Conservation (phyloP, 1,140 invertebrate genomes). For the Lethocerus indicus region DNA sequence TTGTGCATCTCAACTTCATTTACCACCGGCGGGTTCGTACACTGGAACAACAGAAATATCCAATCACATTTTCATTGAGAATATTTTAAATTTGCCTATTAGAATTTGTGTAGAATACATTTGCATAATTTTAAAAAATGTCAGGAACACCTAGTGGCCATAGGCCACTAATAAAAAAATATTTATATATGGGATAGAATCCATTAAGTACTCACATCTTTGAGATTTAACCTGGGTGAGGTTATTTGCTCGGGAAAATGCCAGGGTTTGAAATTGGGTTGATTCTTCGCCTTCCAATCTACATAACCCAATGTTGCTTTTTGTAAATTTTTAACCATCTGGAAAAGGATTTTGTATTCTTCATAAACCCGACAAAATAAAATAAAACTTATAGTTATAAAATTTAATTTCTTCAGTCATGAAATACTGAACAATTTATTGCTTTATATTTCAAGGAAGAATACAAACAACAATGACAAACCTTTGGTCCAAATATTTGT, state of each 20-base stretch:
- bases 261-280: constrained; percentile 69
- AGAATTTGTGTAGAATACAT: no score
- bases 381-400: neutral
- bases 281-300: constrained; percentile 59
- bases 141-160: no score
- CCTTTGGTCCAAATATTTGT: constrained; percentile 66
- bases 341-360: neutral
- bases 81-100: no score
- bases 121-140: no score
- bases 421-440: neutral
- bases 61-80: no score
- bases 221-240: constrained; percentile 42
- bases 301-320: constrained; percentile 62
- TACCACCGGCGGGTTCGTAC: no score
- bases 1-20: no score
- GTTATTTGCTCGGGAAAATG: constrained; percentile 66
- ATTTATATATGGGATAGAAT: no score
- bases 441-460: neutral
- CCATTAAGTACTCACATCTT: constrained; percentile 37
- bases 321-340: constrained; percentile 36
- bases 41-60: no score
- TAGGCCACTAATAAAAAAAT: no score
- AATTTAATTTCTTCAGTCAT: neutral
- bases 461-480: neutral
- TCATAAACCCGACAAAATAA: neutral